phyloP scores from a whole-genome alignment of 2,113 vertebrate genomes.

The Nannospalax galili region DNA sequence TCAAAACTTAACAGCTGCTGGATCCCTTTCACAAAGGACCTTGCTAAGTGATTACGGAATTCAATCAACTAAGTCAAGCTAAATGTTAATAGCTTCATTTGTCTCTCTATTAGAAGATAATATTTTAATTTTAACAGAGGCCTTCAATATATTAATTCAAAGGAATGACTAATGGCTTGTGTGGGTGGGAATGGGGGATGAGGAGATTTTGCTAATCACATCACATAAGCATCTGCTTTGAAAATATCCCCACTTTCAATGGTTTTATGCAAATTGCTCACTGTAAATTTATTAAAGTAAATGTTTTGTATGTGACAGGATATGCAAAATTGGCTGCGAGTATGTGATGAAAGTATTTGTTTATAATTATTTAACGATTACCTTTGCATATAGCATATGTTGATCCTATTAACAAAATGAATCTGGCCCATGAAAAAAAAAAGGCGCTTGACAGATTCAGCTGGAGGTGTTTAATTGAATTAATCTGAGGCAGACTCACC shows the following conservation, averaged over 20 bases:
- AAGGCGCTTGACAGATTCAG: constrained; percentile 54
- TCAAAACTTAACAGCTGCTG: constrained; percentile 52
- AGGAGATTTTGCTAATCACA: constrained; percentile 73
- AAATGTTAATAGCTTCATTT: constrained; percentile 74
- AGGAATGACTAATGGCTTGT: constrained; percentile 72
- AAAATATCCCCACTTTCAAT: constrained; percentile 66
- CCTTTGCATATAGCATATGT: constrained; percentile 69
- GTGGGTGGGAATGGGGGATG: constrained; percentile 45
- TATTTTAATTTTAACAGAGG: constrained; percentile 76
- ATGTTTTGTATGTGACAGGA: constrained; percentile 71
- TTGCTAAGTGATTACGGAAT: constrained; percentile 69
- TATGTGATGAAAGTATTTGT: constrained; percentile 70
- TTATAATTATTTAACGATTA: constrained; percentile 77
- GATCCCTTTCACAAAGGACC: constrained; percentile 55
- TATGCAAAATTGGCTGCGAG: constrained; percentile 60
- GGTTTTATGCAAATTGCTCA: constrained; percentile 71
- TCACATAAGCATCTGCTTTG: constrained; percentile 71
- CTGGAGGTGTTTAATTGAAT: constrained; percentile 73
- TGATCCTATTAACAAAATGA: constrained; percentile 73
- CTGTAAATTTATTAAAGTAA: constrained; percentile 75
- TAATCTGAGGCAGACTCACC: constrained; percentile 39
- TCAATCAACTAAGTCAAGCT: constrained; percentile 64
- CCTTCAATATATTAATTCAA: constrained; percentile 71
- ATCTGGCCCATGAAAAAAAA: neutral
- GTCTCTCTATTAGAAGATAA: constrained; percentile 72